These are phyloP conservation scores for Drosophila cognata DNA, from an alignment of 2,888 invertebrate species.

Conservation along the genomic window DNA sequence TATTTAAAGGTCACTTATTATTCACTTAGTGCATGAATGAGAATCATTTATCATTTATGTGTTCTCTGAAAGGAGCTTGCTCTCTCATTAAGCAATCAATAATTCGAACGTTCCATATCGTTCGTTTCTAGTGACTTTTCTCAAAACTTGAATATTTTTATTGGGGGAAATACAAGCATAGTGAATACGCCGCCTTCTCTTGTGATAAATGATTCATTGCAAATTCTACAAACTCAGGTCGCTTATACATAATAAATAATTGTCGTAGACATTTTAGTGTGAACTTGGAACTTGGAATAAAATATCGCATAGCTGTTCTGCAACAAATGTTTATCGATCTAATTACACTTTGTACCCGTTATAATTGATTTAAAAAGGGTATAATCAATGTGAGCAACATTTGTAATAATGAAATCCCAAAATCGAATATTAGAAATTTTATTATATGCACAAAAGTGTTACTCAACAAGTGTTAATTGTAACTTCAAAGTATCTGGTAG, in stretches of 20 bases:
- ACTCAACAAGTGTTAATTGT: neutral
- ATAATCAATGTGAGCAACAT: neutral
- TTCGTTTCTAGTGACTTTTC: neutral
- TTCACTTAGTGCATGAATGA: neutral
- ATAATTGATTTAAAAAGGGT: neutral
- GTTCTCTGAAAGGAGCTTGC: neutral
- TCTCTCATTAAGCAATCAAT: neutral
- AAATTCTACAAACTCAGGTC: neutral
- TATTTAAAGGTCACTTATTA: neutral
- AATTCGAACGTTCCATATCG: neutral
- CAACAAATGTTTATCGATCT: conserved; percentile 5
- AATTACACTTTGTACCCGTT: conserved; percentile 1
- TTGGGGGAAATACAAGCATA: conserved; percentile 10
- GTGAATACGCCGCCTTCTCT: neutral
- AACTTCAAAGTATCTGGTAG: neutral
- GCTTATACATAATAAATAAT: conserved; percentile 3
- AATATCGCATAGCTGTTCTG: conserved; percentile 10
- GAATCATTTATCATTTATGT: neutral
- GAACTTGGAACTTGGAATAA: neutral
- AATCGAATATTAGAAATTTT: neutral
- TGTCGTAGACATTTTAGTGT: neutral
- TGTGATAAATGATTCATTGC: conserved; percentile 15
- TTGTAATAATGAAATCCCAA: neutral
- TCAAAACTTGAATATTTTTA: neutral
- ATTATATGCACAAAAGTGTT: neutral